Evolutionary conservation across 2,113 vertebrate genomes (phyloP), one percentile per base, ranked within the genome.

Genomic region (Melanerpes formicivorus): DNA sequence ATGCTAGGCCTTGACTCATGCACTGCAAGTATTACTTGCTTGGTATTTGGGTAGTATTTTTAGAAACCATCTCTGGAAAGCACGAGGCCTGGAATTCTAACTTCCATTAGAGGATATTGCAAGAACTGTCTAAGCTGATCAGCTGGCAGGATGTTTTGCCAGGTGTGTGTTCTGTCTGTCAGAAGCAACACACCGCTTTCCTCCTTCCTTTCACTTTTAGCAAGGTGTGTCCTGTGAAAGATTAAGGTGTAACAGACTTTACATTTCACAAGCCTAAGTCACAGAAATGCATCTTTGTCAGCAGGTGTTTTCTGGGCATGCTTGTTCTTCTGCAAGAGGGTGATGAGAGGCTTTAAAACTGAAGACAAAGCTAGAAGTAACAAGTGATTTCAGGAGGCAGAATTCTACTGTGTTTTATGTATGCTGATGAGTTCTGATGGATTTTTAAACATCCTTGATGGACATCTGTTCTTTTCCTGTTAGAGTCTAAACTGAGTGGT

Each of bases 401-500:
- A 71, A 59, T 84, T 82, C 22, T 73, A 0, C 48, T 60, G 6
- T 81, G 15, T 88, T 90, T 73, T 80, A 37, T 66, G 27, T 78
- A 40, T 1, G 1, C 25, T 88, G 37, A 18, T 55, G 76, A 56
- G 13, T 81, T 88, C 23, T 80, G 42, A 48, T 34, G 71, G 79
- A 14, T 32, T 93, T 95, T 84, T 63, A 81, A 88, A 78, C 65
- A 48, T 67, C 8, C 34, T 73, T 54, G 46, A 83, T 32, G 62
- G 27, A 34, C 30, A 42, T 77, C 30, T 93, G 5, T 54, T 97
- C 84, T 90, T 46, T 94, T 94, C 72, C 72, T 75, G 76, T n/a
- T 95, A 99, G 99, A 99, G 86, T 89, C 98, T 14, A 99, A 99
- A 93, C 97, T 99, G 86, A 97, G 92, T 72, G 96, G 77, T 94